phyloP scores from a whole-genome alignment of 1,140 invertebrate genomes.

The Temnothorax curvispinosus region DNA sequence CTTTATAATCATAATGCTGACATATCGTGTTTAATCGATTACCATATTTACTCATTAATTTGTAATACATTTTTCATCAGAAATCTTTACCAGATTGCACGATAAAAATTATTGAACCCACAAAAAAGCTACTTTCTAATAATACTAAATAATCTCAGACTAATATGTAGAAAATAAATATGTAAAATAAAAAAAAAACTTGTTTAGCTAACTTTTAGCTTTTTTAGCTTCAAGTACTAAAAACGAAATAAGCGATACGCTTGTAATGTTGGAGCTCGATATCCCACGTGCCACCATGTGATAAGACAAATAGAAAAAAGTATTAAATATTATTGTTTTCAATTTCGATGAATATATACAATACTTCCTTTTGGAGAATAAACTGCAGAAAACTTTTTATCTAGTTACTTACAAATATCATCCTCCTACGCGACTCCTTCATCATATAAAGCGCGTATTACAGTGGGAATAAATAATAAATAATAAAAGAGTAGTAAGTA shows the following conservation, averaged over 20 bases:
- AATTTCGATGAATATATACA: neutral
- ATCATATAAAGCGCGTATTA: slow-evolving; percentile 64
- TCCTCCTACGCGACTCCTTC: slow-evolving; percentile 58
- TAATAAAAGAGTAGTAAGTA: slow-evolving; percentile 31
- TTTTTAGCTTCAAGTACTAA: neutral
- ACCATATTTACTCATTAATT: neutral
- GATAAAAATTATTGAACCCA: neutral
- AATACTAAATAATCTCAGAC: slow-evolving; percentile 2
- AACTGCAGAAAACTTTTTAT: slow-evolving; percentile 35
- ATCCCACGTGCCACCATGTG: neutral
- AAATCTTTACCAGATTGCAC: neutral
- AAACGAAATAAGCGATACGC: neutral
- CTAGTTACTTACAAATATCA: slow-evolving; percentile 71
- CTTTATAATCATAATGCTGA: neutral
- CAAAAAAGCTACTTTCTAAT: neutral
- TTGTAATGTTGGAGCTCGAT: neutral
- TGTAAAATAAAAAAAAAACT: neutral
- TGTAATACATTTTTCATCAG: neutral
- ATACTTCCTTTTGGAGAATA: neutral
- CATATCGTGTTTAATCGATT: neutral
- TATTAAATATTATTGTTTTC: neutral
- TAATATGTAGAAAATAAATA: neutral
- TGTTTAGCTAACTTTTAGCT: neutral
- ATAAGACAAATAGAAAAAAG: neutral
- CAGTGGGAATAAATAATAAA: slow-evolving; percentile 25